Conservation (phyloP, 2,797 vertebrate genomes). For the Xenopus petersii region DNA sequence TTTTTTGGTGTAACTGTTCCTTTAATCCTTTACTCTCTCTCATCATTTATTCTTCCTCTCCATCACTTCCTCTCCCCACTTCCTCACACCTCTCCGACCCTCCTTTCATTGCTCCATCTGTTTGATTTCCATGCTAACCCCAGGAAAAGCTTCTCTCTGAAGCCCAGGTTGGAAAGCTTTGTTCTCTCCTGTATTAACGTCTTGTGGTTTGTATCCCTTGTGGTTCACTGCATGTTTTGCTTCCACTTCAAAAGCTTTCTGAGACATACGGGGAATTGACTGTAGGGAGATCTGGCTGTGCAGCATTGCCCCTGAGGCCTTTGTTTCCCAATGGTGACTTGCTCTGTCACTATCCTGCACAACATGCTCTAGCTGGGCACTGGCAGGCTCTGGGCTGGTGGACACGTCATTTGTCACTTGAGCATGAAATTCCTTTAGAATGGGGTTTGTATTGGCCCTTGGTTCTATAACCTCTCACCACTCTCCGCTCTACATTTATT, state of each 20-base stretch:
- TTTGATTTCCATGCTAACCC: constrained; percentile 71
- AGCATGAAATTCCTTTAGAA: no score
- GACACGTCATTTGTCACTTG: neutral
- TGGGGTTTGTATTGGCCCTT: no score
- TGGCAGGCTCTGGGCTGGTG: neutral
- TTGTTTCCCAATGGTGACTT: neutral
- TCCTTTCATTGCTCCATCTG: constrained; percentile 60
- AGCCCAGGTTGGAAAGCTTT: constrained; percentile 83
- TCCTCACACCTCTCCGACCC: constrained; percentile 24
- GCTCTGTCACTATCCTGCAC: neutral
- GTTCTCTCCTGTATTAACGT: constrained; percentile 72
- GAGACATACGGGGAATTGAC: neutral
- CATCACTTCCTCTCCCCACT: no score
- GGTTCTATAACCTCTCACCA: no score
- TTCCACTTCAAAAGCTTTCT: constrained; percentile 52
- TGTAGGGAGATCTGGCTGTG: neutral
- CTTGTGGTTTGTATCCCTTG: constrained; percentile 64
- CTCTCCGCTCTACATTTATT: no score
- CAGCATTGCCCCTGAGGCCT: no score
- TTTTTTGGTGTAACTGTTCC: no score
- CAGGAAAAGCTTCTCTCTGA: constrained; percentile 90
- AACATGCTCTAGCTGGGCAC: neutral
- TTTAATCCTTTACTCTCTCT: constrained; percentile 11
- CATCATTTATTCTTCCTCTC: constrained; percentile 4
- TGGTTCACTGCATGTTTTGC: constrained; percentile 67